These are phyloP conservation scores for Pachyuromys duprasi DNA, from an alignment of 2,797 vertebrate genomes.

Conservation along the genomic window DNA sequence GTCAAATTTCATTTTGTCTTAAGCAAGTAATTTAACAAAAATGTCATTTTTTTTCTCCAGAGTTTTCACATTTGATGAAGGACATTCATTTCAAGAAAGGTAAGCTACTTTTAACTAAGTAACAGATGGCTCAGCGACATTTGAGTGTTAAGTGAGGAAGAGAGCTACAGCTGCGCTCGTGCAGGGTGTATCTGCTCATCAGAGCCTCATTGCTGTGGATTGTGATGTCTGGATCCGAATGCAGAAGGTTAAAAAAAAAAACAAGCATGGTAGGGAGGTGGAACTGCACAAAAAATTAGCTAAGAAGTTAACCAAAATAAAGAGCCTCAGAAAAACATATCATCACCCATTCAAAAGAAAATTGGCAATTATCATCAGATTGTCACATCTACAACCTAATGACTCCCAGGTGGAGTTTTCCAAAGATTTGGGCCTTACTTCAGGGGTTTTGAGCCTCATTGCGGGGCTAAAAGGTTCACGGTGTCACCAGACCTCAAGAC, in stretches of 20 bases:
- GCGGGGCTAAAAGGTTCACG: not conserved
- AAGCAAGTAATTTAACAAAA: constrained; percentile 29
- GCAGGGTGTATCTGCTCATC: not conserved
- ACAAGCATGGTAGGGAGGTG: not conserved
- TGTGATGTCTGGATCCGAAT: not conserved
- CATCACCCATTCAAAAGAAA: constrained; percentile 2
- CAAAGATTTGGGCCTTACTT: not conserved
- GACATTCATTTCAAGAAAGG: constrained; percentile 36
- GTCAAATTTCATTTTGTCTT: constrained; percentile 34
- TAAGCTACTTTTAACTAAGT: constrained; percentile 57
- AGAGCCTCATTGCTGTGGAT: not conserved
- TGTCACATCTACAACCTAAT: not conserved
- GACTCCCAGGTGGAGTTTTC: not conserved
- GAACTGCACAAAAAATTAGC: not conserved
- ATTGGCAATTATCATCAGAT: not conserved
- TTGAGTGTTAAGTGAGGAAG: constrained; percentile 29
- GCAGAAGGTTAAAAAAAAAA: not conserved
- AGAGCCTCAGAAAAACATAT: not conserved
- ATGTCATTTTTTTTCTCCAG: not conserved
- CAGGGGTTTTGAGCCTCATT: not conserved
- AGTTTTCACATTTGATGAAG: constrained; percentile 46
- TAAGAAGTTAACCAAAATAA: not conserved
- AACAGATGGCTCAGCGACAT: constrained; percentile 14
- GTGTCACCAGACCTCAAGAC: not conserved
- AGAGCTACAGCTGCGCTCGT: not conserved